Conservation (phyloP, 2,888 invertebrate species). For the Amblyjoppa proteus region DNA sequence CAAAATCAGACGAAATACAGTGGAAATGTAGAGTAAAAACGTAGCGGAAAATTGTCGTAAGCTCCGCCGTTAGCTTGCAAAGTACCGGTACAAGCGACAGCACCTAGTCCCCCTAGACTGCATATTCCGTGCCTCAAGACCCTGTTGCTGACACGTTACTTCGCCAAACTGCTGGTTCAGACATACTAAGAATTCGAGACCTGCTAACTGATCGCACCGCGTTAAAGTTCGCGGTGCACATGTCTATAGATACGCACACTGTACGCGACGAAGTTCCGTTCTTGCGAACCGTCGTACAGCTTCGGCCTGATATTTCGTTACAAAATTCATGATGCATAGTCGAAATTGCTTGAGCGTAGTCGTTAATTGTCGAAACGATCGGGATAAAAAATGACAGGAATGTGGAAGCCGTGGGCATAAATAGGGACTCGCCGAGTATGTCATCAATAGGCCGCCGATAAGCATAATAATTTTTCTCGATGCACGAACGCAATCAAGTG, state of each 20-base stretch:
- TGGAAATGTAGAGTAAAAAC: background rate
- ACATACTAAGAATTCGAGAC: background rate
- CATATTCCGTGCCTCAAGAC: background rate
- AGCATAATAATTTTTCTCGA: conserved; percentile 5
- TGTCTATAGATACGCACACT: background rate
- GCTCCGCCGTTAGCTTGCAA: background rate
- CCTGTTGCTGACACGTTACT: conserved; percentile 7
- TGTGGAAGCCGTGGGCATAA: background rate
- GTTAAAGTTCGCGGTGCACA: background rate
- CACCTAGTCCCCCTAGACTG: background rate
- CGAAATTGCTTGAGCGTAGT: background rate
- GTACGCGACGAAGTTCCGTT: background rate
- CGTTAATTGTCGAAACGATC: conserved; percentile 14
- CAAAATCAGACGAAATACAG: too few species aligned
- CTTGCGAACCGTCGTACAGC: background rate
- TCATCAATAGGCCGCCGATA: conserved; percentile 8
- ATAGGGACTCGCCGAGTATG: background rate
- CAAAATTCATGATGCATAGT: conserved; percentile 3
- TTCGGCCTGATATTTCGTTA: background rate
- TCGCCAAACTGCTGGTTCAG: conserved; percentile 8
- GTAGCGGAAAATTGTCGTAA: conserved; percentile 25
- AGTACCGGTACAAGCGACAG: background rate
- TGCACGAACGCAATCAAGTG: conserved; percentile 40
- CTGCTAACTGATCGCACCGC: background rate
- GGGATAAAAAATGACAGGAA: background rate